These are phyloP conservation scores for Sylvilagus floridanus DNA, from an alignment of 2,797 vertebrate genomes.

Conservation along the genomic window DNA sequence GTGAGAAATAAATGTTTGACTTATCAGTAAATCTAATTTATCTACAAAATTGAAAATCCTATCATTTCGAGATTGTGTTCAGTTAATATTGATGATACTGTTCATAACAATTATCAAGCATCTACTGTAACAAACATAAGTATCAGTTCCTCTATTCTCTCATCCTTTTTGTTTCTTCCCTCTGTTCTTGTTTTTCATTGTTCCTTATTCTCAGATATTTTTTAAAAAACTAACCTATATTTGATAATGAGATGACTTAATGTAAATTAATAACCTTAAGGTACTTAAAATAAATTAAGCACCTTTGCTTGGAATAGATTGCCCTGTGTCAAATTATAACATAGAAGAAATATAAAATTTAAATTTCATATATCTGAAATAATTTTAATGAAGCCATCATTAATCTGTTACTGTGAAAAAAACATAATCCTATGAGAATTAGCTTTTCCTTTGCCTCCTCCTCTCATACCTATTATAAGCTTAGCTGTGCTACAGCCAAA, in stretches of 20 bases:
- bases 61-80: neutral
- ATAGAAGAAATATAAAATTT: neutral
- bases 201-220: neutral
- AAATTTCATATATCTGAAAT: conserved; percentile 5
- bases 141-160: neutral
- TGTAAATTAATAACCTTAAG: neutral
- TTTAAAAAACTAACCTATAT: neutral
- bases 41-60: neutral
- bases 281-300: neutral
- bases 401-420: neutral
- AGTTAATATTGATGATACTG: neutral
- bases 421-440: neutral
- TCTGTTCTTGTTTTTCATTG: neutral
- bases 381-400: neutral
- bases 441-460: conserved; percentile 2
- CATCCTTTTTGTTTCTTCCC: neutral
- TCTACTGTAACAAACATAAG: neutral
- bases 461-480: neutral
- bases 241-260: neutral
- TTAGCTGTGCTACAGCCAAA: neutral
- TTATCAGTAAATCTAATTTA: neutral
- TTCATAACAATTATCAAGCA: neutral
- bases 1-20: neutral
- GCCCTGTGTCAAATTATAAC: neutral
- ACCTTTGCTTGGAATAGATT: neutral